Conservation (phyloP, 2,888 invertebrate species). For the Cantharis rufa region DNA sequence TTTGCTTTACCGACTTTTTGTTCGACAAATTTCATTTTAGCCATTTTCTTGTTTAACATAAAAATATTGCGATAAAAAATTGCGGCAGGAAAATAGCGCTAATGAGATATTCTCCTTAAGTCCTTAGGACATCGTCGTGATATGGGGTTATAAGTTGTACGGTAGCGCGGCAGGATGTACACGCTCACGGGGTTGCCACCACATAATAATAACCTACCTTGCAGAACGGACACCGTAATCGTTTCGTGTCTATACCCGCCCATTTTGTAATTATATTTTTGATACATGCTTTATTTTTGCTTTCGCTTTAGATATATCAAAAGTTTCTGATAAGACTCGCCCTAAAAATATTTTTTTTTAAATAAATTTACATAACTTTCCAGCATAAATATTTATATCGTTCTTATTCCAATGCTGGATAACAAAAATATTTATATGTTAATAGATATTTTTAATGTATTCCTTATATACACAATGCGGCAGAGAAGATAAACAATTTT, state of each 20-base stretch:
- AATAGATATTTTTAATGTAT: not conserved
- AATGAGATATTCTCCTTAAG: not conserved
- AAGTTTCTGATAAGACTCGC: slow-evolving; percentile 12
- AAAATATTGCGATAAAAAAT: not conserved
- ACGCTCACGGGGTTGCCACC: slow-evolving; percentile 54
- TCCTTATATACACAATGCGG: not conserved
- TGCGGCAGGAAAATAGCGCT: not conserved
- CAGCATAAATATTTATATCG: not conserved
- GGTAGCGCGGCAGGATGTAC: slow-evolving; percentile 44
- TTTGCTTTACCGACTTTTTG: not conserved
- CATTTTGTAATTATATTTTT: slow-evolving; percentile 56
- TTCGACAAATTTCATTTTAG: not conserved
- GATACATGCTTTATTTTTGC: slow-evolving; percentile 42
- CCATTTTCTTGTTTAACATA: not conserved
- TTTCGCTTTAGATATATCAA: slow-evolving; percentile 20
- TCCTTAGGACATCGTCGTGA: slow-evolving; percentile 9
- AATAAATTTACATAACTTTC: not conserved
- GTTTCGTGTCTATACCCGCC: slow-evolving; percentile 54
- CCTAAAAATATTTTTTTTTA: not conserved
- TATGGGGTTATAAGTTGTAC: slow-evolving; percentile 24
- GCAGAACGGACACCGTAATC: slow-evolving; percentile 50
- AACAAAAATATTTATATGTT: not conserved
- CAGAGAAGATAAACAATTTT: too few relatives aligned
- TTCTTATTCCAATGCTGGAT: not conserved
- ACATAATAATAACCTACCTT: slow-evolving; percentile 54